Evolutionary conservation across 2,888 invertebrate species (phyloP).

Genomic region (Zhuqinia jingwanae): DNA sequence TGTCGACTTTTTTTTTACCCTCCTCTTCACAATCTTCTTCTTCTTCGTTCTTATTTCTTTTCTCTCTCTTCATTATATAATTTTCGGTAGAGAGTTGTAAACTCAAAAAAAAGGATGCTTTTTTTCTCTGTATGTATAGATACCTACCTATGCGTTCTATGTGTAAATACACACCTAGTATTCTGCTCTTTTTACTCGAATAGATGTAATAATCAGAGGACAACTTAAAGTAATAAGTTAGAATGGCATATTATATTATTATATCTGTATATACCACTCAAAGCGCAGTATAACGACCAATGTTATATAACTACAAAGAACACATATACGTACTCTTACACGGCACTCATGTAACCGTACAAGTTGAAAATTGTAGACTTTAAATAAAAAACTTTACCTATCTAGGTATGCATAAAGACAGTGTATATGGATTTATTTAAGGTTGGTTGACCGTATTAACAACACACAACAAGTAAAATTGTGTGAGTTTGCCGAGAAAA

Average conservation of each 20-base stretch:
- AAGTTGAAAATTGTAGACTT: no score
- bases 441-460: constrained; percentile 26
- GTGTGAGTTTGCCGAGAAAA: neutral
- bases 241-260: neutral
- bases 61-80: constrained; percentile 28
- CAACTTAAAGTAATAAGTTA: constrained; percentile 9
- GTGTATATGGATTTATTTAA: neutral
- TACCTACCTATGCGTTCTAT: neutral
- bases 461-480: constrained; percentile 38
- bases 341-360: no score
- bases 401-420: neutral
- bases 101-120: neutral
- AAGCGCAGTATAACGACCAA: neutral
- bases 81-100: constrained; percentile 34
- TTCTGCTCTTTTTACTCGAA: constrained; percentile 4
- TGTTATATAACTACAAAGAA: no score
- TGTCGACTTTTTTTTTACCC: constrained; percentile 32
- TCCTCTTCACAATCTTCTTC: neutral
- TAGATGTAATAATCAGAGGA: constrained; percentile 41
- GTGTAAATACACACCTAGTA: neutral
- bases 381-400: no score
- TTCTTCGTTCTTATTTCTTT: neutral
- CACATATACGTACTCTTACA: neutral
- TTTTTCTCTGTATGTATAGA: neutral
- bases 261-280: no score